Percentiles rank a stretch among this genome's conserved stretches.
Evolutionary conservation across 2,888 invertebrate species (phyloP).

Genomic region (Globia sparganii): DNA sequence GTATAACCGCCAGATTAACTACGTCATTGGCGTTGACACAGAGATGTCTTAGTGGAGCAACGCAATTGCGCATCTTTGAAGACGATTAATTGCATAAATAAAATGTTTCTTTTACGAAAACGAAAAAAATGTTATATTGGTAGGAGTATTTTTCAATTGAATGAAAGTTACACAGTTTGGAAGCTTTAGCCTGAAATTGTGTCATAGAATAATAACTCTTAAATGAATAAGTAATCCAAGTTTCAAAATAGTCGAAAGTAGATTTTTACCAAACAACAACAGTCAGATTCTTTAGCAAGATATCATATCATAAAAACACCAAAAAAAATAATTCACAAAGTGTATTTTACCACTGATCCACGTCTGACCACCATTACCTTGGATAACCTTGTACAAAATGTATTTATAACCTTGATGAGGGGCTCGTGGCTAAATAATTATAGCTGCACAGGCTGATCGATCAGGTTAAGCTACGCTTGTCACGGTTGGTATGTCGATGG

Average conservation of each 20-base stretch:
- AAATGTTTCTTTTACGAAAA: neutral
- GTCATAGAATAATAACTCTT: neutral
- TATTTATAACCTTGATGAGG: no score
- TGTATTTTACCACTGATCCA: no score
- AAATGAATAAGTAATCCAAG: neutral
- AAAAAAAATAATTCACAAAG: neutral
- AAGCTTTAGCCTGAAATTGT: neutral
- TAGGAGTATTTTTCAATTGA: neutral
- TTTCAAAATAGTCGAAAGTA: neutral
- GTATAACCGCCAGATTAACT: slow-evolving; percentile 32
- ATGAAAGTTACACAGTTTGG: neutral
- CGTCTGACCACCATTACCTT: no score
- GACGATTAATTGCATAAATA: neutral
- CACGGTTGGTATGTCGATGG: no score
- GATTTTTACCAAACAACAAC: slow-evolving; percentile 1
- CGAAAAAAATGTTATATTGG: neutral
- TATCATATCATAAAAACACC: neutral
- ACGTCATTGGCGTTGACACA: slow-evolving; percentile 38
- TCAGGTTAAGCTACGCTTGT: no score
- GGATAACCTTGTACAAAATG: no score
- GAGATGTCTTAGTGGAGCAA: neutral
- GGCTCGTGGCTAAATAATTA: no score
- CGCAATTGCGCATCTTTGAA: neutral
- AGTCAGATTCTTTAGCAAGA: neutral
- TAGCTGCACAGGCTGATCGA: no score